Percentiles rank a stretch among this genome's conserved stretches.
Conservation (phyloP, 2,797 vertebrate species). For the Vespertilio murinus region DNA sequence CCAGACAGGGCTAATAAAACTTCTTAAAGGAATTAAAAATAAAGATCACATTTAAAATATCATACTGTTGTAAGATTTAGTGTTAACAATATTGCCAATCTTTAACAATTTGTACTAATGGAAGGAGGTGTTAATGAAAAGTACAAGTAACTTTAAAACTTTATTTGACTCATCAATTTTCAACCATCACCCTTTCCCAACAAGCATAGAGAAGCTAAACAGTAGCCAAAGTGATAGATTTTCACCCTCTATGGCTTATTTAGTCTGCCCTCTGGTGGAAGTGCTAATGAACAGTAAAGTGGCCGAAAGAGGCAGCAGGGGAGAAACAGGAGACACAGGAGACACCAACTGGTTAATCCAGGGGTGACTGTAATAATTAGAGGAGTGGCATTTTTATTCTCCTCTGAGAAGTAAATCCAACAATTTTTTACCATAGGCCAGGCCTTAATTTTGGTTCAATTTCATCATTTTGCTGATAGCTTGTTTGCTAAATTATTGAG, state of each 20-base stretch:
- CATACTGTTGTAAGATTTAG: conserved; percentile 34
- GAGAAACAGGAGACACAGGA: background rate
- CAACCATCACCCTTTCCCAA: conserved; percentile 47
- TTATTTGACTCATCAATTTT: conserved; percentile 51
- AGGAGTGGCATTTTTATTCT: conserved; percentile 73
- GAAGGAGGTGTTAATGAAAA: conserved; percentile 48
- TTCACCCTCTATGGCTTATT: conserved; percentile 49
- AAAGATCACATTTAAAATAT: conserved; percentile 48
- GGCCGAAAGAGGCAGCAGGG: background rate
- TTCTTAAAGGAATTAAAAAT: conserved; percentile 63
- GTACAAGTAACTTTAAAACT: conserved; percentile 55
- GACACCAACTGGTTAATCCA: conserved; percentile 26
- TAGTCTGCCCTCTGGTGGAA: conserved; percentile 77
- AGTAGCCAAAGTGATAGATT: conserved; percentile 18
- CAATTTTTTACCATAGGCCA: conserved; percentile 37
- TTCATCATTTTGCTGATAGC: conserved; percentile 25
- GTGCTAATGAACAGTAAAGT: conserved; percentile 52
- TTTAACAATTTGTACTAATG: conserved; percentile 39
- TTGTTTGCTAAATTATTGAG: conserved; percentile 21
- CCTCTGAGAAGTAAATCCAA: conserved; percentile 65
- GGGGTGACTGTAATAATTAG: conserved; percentile 60
- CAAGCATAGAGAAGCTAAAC: conserved; percentile 36
- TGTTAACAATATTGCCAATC: conserved; percentile 41
- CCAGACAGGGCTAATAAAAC: background rate
- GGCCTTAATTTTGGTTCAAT: conserved; percentile 54